These are phyloP conservation scores for Meandrusa payeni DNA, from an alignment of 2,888 invertebrate genomes.

Conservation along the genomic window DNA sequence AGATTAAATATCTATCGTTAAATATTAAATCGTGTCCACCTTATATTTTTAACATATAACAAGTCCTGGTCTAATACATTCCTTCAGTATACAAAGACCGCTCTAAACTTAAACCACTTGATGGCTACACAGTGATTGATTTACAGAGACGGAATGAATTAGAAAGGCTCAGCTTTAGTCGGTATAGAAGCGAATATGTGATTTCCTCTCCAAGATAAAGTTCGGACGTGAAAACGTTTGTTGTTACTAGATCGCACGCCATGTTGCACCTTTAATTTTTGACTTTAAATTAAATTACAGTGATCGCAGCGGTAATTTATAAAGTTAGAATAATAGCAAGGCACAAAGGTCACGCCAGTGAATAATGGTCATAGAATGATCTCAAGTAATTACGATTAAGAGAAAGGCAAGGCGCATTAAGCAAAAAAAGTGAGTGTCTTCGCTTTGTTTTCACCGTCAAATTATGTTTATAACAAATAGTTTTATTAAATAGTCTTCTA, in stretches of 20 bases:
- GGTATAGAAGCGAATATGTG: slow-evolving; percentile 46
- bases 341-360: slow-evolving; percentile 61
- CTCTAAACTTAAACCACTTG: slow-evolving; percentile 41
- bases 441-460: too few relatives aligned
- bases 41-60: too few relatives aligned
- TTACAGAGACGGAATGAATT: slow-evolving; percentile 48
- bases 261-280: slow-evolving; percentile 5
- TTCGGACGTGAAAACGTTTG: slow-evolving; percentile 48
- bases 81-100: slow-evolving; percentile 28
- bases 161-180: slow-evolving; percentile 37
- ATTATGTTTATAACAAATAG: slow-evolving; percentile 1
- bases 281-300: slow-evolving; percentile 15
- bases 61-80: slow-evolving; percentile 12
- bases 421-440: too few relatives aligned
- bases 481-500: neutral
- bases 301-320: slow-evolving; percentile 4
- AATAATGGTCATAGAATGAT: slow-evolving; percentile 33
- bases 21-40: too few relatives aligned
- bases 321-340: slow-evolving; percentile 33
- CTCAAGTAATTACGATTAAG: slow-evolving; percentile 58
- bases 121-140: slow-evolving; percentile 50
- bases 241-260: slow-evolving; percentile 28
- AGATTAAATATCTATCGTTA: too few relatives aligned
- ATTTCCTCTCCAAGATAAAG: slow-evolving; percentile 47
- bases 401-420: slow-evolving; percentile 65